phyloP scores from a whole-genome alignment of 1,140 invertebrate species.

The Gonatopus flavifemur region DNA sequence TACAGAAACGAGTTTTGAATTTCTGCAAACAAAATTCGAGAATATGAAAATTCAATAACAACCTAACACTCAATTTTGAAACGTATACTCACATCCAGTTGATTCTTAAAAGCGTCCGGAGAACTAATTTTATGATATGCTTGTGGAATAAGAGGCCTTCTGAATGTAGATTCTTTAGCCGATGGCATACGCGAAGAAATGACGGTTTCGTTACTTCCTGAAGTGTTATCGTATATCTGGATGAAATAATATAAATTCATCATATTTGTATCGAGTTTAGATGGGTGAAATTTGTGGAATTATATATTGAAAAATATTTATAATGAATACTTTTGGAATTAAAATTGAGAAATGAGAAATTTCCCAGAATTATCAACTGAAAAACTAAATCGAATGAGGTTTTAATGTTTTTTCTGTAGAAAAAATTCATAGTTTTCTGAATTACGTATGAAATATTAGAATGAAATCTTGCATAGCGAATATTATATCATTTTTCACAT shows the following conservation, averaged over 20 bases:
- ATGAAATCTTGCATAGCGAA: too few relatives aligned
- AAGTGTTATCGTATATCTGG: conserved; percentile 49
- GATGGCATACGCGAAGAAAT: conserved; percentile 50
- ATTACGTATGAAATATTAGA: too few relatives aligned
- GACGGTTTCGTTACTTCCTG: conserved; percentile 54
- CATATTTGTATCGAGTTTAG: background rate
- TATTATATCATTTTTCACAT: too few relatives aligned
- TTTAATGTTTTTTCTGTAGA: too few relatives aligned
- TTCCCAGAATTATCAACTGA: too few relatives aligned
- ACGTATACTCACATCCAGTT: conserved; percentile 58
- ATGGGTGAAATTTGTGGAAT: background rate
- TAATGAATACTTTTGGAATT: background rate
- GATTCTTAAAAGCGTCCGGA: conserved; percentile 59
- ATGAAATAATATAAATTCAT: conserved; percentile 14
- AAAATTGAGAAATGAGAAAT: background rate
- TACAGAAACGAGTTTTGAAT: conserved; percentile 55
- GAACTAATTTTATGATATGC: conserved; percentile 50
- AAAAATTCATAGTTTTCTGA: too few relatives aligned
- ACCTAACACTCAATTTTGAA: background rate
- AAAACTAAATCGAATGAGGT: too few relatives aligned
- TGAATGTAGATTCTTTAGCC: conserved; percentile 52
- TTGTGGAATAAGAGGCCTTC: conserved; percentile 52
- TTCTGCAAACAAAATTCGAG: conserved; percentile 36
- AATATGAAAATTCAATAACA: background rate
- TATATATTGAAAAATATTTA: background rate